These are phyloP conservation scores for Phortica okadai DNA, from an alignment of 2,888 invertebrate genomes.

Conservation along the genomic window DNA sequence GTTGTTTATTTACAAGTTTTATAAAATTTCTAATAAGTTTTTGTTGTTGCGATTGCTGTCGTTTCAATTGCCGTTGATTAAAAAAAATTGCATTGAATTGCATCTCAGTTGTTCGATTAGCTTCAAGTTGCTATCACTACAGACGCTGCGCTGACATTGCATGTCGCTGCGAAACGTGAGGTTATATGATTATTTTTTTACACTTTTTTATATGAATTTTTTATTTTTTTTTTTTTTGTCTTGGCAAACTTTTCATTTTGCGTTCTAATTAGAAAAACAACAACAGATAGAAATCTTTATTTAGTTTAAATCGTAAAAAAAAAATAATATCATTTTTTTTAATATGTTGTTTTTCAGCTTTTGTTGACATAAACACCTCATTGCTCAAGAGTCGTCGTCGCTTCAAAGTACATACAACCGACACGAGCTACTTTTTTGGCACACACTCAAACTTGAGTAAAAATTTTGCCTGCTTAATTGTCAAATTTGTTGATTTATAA, in stretches of 20 bases:
- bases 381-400: not conserved
- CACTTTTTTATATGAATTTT: not conserved
- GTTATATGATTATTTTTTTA: not conserved
- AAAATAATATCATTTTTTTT: not conserved
- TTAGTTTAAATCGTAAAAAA: not conserved
- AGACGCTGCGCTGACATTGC: not conserved
- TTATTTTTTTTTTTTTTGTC: constrained; percentile 1
- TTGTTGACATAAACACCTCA: constrained; percentile 23
- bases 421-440: constrained; percentile 7
- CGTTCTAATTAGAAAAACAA: constrained; percentile 16
- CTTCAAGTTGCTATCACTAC: not conserved
- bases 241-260: constrained; percentile 14
- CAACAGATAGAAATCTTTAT: constrained; percentile 4
- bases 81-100: not conserved
- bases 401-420: not conserved
- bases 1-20: too few relatives aligned
- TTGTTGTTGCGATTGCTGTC: not conserved
- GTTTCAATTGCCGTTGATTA: not conserved
- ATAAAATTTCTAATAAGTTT: not conserved
- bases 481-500: constrained; percentile 2
- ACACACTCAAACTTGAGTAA: constrained; percentile 9
- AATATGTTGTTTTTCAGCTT: not conserved
- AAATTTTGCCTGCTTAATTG: not conserved
- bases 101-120: not conserved
- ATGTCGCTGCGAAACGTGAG: constrained; percentile 21